phyloP scores from a whole-genome alignment of 2,888 invertebrate genomes.

The Andrena camellia region DNA sequence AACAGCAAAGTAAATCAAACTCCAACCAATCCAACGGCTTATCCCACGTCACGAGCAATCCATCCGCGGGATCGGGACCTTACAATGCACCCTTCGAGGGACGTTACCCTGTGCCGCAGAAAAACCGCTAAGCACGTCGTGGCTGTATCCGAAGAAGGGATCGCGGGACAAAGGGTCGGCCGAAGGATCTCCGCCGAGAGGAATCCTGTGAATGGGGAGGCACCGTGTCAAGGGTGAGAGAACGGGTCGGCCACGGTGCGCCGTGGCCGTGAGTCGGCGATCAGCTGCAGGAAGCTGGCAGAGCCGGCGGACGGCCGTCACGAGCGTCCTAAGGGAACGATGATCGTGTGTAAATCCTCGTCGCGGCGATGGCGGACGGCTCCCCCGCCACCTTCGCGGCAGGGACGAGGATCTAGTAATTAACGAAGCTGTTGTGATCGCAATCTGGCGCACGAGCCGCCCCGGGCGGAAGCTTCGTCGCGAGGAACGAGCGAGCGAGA shows the following conservation, averaged over 20 bases:
- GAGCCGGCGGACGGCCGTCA: conserved; percentile 42
- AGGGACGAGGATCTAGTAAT: conserved; percentile 78
- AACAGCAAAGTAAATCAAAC: neutral
- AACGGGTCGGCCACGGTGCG: conserved; percentile 56
- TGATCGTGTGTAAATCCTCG: conserved; percentile 51
- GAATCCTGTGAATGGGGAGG: conserved; percentile 53
- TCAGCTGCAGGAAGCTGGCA: conserved; percentile 46
- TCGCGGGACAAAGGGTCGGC: conserved; percentile 32
- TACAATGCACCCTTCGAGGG: conserved; percentile 13
- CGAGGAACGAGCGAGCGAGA: conserved; percentile 15
- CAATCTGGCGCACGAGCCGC: conserved; percentile 80
- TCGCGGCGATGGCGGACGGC: conserved; percentile 27
- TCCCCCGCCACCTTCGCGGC: conserved; percentile 17
- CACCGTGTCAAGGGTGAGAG: conserved; percentile 67
- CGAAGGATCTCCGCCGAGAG: conserved; percentile 17
- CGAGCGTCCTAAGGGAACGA: conserved; percentile 50
- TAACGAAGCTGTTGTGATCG: conserved; percentile 82
- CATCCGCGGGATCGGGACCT: conserved; percentile 15
- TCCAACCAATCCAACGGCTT: neutral
- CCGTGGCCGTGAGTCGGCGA: conserved; percentile 31
- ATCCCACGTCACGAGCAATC: conserved; percentile 2
- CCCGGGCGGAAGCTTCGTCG: conserved; percentile 67
- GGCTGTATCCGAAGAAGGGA: conserved; percentile 34
- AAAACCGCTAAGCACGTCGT: conserved; percentile 32
- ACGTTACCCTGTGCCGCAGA: conserved; percentile 22